These are phyloP conservation scores for Odontocerum albicorne DNA, from an alignment of 2,888 invertebrate species.

Conservation along the genomic window DNA sequence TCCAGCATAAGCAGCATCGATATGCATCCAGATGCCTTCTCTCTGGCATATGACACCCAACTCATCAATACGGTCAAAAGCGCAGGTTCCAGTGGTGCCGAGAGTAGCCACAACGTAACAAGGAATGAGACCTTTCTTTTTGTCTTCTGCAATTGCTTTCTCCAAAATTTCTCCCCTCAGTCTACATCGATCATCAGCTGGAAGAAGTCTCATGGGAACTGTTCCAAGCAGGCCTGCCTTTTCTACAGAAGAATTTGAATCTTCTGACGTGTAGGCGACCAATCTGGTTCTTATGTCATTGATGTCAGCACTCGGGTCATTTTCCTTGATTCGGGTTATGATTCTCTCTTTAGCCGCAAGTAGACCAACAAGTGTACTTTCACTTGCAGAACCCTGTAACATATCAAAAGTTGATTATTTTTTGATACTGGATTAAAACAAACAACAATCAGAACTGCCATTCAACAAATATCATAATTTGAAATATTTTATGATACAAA, in stretches of 20 bases:
- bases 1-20: slow-evolving; percentile 96
- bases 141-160: slow-evolving; percentile 74
- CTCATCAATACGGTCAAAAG: slow-evolving; percentile 86
- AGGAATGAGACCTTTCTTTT: slow-evolving; percentile 78
- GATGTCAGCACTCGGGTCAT: slow-evolving; percentile 63
- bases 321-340: slow-evolving; percentile 56
- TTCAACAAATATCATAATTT: no score
- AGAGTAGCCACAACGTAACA: slow-evolving; percentile 83
- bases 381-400: slow-evolving; percentile 84
- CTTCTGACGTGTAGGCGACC: slow-evolving; percentile 81
- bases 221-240: slow-evolving; percentile 81
- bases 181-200: slow-evolving; percentile 65
- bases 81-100: slow-evolving; percentile 84
- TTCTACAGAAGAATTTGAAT: slow-evolving; percentile 89
- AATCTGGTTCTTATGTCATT: slow-evolving; percentile 67
- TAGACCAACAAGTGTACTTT: slow-evolving; percentile 81
- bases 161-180: slow-evolving; percentile 69
- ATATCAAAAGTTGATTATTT: no score
- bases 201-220: slow-evolving; percentile 73
- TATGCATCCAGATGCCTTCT: slow-evolving; percentile 84
- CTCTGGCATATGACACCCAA: slow-evolving; percentile 80
- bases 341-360: slow-evolving; percentile 75
- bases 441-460: no score
- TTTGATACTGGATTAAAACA: no score
- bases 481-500: no score